Evolutionary conservation across 2,888 invertebrate genomes (phyloP), one percentile per base, ranked within the genome.

Genomic region (Rhingia rostrata): DNA sequence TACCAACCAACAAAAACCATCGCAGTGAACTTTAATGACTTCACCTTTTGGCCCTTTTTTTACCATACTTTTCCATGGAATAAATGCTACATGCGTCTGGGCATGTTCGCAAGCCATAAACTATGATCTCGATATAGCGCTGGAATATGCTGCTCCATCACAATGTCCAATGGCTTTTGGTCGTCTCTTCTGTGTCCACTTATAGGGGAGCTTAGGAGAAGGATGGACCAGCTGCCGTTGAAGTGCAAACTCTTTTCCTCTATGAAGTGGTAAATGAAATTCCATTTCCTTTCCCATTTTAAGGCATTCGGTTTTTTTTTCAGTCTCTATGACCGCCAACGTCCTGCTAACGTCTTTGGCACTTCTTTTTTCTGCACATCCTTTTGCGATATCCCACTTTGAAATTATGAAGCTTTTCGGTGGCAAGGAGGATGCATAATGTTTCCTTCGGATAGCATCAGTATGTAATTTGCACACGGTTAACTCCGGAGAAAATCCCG

Each of bases 261-360:
- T 69, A 80, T 84, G 74, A 80, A 84, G 84, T 84, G 84, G 80
- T 80, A 84, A 84, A 80, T 84, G 84, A 84, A 80, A 84, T 84
- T 80, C 75, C 84, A 80, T 84, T 84, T 84, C 64, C 80, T 74
- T 84, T 60, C 64, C 22, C 74, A 66, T 80, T 84, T 74, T 43
- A 58, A 79, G 79, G 51, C 22, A 22, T 63, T 33, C 61, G 54
- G 49, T 61, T 66, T 77, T 66, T 53, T 78, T 56, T n/a, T 32
- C 51, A 43, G 37, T 45, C 47, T 78, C 70, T 63, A 9, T 53
- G 53, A 51, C 54, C 58, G 32, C 35, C 45, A n/a, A 33, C 22
- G 33, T 64, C 39, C 51, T 45, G 58, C 43, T 70, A 53, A 41
- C 53, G 54, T 63, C 60, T 67, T 35, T 49, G 22, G 22, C 22